Evolutionary conservation across 2,113 vertebrate genomes (phyloP).

Genomic region (Struthidea cinerea): DNA sequence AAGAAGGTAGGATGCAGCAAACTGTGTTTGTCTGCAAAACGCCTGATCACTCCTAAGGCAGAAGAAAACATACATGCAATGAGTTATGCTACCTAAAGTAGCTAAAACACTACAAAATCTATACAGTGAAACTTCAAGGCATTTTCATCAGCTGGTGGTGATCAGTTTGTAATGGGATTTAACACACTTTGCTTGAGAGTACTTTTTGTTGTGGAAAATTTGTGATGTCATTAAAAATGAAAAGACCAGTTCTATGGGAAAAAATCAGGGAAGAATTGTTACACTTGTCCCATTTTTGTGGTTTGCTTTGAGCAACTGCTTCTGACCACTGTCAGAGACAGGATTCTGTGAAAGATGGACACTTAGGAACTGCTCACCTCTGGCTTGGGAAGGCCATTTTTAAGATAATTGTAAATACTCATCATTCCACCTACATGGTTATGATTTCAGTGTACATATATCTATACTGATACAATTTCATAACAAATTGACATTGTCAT

Average conservation of each 20-base stretch:
- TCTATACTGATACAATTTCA: background rate
- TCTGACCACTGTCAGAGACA: background rate
- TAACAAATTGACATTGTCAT: background rate
- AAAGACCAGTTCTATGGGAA: background rate
- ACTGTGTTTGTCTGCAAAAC: conserved; percentile 68
- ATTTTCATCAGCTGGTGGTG: background rate
- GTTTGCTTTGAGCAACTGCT: background rate
- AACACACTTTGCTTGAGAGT: background rate
- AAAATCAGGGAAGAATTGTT: background rate
- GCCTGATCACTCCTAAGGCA: conserved; percentile 78
- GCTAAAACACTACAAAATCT: background rate
- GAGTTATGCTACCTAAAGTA: background rate
- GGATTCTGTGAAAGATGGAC: background rate
- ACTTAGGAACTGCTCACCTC: background rate
- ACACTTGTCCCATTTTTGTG: background rate
- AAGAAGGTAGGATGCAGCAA: conserved; percentile 86
- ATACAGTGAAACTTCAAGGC: background rate
- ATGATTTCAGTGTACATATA: background rate
- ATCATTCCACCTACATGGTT: background rate
- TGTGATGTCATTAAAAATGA: background rate
- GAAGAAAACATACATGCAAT: background rate
- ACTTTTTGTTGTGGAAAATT: background rate
- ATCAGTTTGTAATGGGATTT: background rate
- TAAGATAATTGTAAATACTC: background rate
- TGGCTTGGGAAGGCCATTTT: background rate